Evolutionary conservation across 2,888 invertebrate species (phyloP).

Genomic region (Spicauda simplicius): DNA sequence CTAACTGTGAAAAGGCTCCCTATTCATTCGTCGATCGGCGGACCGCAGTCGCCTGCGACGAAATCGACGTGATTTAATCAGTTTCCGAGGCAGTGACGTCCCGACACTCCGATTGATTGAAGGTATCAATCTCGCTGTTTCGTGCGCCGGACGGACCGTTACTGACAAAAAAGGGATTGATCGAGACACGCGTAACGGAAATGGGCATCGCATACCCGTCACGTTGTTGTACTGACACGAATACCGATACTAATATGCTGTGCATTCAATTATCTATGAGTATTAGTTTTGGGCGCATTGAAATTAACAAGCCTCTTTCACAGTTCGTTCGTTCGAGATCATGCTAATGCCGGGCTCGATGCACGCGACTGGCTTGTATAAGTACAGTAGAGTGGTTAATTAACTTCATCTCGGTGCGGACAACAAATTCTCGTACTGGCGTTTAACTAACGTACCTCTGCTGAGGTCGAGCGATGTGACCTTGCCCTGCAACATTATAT

Average conservation of each 20-base stretch:
- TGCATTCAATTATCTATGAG: slow-evolving; percentile 71
- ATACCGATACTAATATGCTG: slow-evolving; percentile 72
- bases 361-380: slow-evolving; percentile 24
- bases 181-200: slow-evolving; percentile 80
- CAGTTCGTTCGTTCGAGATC: slow-evolving; percentile 48
- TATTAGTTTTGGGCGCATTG: slow-evolving; percentile 58
- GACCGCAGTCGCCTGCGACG: slow-evolving; percentile 55
- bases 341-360: slow-evolving; percentile 30
- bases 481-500: slow-evolving; percentile 95
- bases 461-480: slow-evolving; percentile 97
- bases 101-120: slow-evolving; percentile 75
- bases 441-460: slow-evolving; percentile 86
- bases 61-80: slow-evolving; percentile 82
- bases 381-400: slow-evolving; percentile 40
- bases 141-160: slow-evolving; percentile 78
- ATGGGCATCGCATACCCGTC: slow-evolving; percentile 74
- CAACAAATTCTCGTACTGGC: slow-evolving; percentile 25
- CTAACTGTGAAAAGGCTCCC: slow-evolving; percentile 69
- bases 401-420: slow-evolving; percentile 37
- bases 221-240: slow-evolving; percentile 73
- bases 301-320: slow-evolving; percentile 60
- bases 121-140: slow-evolving; percentile 80
- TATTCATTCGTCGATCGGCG: slow-evolving; percentile 61
- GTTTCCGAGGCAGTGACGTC: slow-evolving; percentile 70
- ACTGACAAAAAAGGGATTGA: slow-evolving; percentile 80